Base-by-base conservation (phyloP, 2,888 invertebrate genomes). In the Euspilapteryx auroguttella region DNA sequence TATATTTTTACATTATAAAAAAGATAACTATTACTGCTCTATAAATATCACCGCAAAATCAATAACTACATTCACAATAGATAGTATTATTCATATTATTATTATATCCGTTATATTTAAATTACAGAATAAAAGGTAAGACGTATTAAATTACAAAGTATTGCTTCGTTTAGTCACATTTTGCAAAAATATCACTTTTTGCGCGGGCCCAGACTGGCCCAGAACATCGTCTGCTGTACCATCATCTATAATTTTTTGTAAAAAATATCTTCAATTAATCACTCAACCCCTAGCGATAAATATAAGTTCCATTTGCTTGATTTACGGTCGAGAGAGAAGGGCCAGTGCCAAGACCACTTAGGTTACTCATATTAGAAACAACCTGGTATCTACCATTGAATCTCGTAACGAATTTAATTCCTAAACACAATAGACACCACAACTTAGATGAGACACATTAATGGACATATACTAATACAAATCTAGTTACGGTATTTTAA, bases 161-260 rank as follows among this genome's bases (percentile, higher is more conserved):
- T 85, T 85, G 85, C 85, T 85, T 83, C 77, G 77, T 80, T 83
- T 73, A 80, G 79, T 82, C 82, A 82, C 81, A 80, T 80, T 80
- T 79, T 79, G 75, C 64, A 80, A 81, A 79, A 80, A 81, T 82
- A 81, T 81, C 81, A 81, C 81, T n/a, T 78, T 61, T 54, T 47
- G 46, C 44, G 22, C 40, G 53, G 54, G 51, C 42, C 47, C n/a
- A n/a, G n/a, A n/a, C n/a, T n/a, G n/a, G n/a, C n/a, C n/a, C n/a
- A n/a, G n/a, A n/a, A n/a, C n/a, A n/a, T n/a, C n/a, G n/a, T n/a
- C n/a, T n/a, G n/a, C n/a, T n/a, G n/a, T n/a, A n/a, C n/a, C n/a
- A n/a, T 42, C 42, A 47, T 45, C 42, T 47, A 46, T 42, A 31
- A 43, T n/a, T n/a, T 65, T 57, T 59, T 54, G 63, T 71, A 71